Base-by-base conservation (phyloP, 2,113 vertebrate genomes). In the Leptobrachium ailaonicum region DNA sequence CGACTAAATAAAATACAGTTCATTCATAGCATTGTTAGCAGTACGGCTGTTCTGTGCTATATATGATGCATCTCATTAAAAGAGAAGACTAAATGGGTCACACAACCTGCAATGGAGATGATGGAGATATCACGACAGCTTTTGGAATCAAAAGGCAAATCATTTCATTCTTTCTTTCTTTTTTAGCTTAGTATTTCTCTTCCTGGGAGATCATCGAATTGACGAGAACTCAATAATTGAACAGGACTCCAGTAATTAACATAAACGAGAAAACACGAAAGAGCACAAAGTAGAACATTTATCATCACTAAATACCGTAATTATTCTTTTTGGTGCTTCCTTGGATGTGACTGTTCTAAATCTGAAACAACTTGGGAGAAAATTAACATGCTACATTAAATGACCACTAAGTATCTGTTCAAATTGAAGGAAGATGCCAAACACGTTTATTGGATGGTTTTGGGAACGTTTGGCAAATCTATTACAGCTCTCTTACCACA, bases 371-470 rank as follows among this genome's bases (percentile, higher is more conserved):
- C 42, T 43, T 42, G 45, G 60, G 42, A 64, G 58, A 75, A 63
- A 50, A 5, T 50, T 4, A 5, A 8, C 43, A 64, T 63, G 41
- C 41, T 75, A 64, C 58, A 64, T 64, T 47, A 3, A 50, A 1
- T 75, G 58, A 75, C 58, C 56, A 47, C 58, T 64, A 63, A 75
- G 63, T 75, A 8, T 50, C 4, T 50, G 58, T 44, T 47, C 58
- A 47, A 41, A 64, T 42, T 75, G 58, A 45, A 47, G 73, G 58
- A 63, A 75, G 64, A 75, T 45, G 44, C 6, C 53, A 50, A 50
- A 50, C 42, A 6, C 64, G 42, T 41, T 67, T 67, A 60, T 60
- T 73, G 54, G 56, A 60, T 60, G n/a, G 62, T 58, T 75, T 50
- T 50, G 47, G 47, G 47, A 50, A 50, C 8, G 47, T 50, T 32